Conservation (phyloP, 2,888 invertebrate genomes). For the Phengaris alcon region DNA sequence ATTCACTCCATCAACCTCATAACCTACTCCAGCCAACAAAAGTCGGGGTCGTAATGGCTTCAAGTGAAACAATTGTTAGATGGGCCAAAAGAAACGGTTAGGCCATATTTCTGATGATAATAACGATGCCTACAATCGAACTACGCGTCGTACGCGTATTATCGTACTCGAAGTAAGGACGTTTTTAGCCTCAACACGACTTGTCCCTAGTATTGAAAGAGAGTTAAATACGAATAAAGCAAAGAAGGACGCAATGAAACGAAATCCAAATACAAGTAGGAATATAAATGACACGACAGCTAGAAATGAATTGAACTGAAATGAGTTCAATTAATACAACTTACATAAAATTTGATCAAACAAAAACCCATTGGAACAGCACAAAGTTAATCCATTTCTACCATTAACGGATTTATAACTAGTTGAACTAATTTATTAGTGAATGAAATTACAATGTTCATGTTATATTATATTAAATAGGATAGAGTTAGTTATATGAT, state of each 20-base stretch:
- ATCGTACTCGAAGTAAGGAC: too few relatives aligned
- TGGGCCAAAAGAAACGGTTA: not conserved
- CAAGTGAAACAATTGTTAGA: slow-evolving; percentile 9
- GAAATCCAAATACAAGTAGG: too few relatives aligned
- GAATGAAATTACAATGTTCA: not conserved
- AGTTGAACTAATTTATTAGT: not conserved
- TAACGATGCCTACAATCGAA: too few relatives aligned
- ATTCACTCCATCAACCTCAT: slow-evolving; percentile 23
- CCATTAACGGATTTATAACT: not conserved
- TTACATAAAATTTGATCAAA: not conserved
- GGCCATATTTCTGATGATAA: not conserved
- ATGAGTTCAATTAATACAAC: not conserved
- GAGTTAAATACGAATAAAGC: too few relatives aligned
- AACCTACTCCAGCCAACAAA: slow-evolving; percentile 19
- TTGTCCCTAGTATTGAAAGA: too few relatives aligned
- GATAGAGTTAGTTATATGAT: not conserved
- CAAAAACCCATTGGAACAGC: not conserved
- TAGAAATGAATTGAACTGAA: not conserved
- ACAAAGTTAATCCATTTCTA: not conserved
- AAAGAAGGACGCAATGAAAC: too few relatives aligned
- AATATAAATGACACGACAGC: not conserved
- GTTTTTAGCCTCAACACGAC: too few relatives aligned
- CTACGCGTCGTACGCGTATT: too few relatives aligned
- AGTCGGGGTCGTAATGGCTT: slow-evolving; percentile 9
- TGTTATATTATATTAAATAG: not conserved